These are phyloP conservation scores for Nysson spinosus DNA, from an alignment of 2,888 invertebrate species.

Conservation along the genomic window DNA sequence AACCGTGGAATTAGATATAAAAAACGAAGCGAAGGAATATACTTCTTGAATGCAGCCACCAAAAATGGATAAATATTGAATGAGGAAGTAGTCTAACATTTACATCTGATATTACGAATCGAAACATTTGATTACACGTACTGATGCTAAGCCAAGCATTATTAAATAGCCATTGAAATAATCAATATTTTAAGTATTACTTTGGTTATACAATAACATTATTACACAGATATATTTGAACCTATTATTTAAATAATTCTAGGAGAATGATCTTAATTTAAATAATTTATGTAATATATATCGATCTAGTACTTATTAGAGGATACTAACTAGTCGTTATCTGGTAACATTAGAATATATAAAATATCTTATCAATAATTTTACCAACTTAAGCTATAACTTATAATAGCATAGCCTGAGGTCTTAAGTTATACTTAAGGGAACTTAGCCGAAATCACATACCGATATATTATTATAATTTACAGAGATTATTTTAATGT, in stretches of 20 bases:
- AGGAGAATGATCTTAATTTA: no score
- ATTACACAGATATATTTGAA: constrained; percentile 4
- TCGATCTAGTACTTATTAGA: constrained; percentile 30
- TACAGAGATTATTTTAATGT: constrained; percentile 46
- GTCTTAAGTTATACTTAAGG: constrained; percentile 68
- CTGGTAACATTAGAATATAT: constrained; percentile 56
- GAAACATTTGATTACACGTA: constrained; percentile 14
- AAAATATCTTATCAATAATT: constrained; percentile 56
- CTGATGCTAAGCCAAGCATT: constrained; percentile 26
- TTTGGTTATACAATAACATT: constrained; percentile 23
- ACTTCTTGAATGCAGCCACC: constrained; percentile 58
- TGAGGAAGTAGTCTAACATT: constrained; percentile 25
- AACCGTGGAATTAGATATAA: no score
- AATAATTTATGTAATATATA: no score
- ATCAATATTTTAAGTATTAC: constrained; percentile 1
- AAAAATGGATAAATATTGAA: constrained; percentile 42
- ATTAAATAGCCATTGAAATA: constrained; percentile 29
- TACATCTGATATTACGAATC: constrained; percentile 6
- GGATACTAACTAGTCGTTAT: constrained; percentile 44
- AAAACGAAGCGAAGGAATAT: neutral
- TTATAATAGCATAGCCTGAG: constrained; percentile 66
- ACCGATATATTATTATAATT: constrained; percentile 38
- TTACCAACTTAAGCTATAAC: constrained; percentile 70
- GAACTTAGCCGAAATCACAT: constrained; percentile 48
- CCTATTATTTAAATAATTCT: constrained; percentile 6